Conservation (phyloP, 2,797 vertebrate genomes). For the Poeciliopsis paucimaculata region DNA sequence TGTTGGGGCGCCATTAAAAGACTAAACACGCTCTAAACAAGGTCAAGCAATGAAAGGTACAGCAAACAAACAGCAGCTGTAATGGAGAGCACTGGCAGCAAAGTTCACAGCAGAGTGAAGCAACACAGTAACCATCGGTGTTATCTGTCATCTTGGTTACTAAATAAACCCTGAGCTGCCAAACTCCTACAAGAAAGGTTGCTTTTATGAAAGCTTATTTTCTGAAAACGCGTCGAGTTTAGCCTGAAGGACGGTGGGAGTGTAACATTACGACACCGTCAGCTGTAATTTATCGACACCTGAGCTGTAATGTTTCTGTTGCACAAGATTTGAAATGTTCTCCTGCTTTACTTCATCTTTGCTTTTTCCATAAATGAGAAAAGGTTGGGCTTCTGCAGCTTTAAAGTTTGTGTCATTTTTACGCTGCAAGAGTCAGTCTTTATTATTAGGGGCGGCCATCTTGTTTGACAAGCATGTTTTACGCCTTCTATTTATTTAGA, state of each 20-base stretch:
- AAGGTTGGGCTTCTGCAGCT: neutral
- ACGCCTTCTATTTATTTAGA: too few relatives aligned
- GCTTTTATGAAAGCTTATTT: neutral
- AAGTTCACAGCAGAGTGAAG: slow-evolving; percentile 20
- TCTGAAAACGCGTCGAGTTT: neutral
- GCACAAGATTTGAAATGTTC: neutral
- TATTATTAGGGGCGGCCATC: neutral
- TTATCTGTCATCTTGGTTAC: slow-evolving; percentile 25
- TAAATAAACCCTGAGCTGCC: slow-evolving; percentile 3
- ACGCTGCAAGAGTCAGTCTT: neutral
- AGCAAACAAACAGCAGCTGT: slow-evolving; percentile 8
- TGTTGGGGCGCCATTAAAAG: slow-evolving; percentile 7
- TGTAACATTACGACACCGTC: neutral
- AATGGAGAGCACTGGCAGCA: neutral
- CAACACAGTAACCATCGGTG: slow-evolving; percentile 18
- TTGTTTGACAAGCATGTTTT: too few relatives aligned
- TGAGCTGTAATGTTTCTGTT: neutral
- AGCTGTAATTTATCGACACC: slow-evolving; percentile 9
- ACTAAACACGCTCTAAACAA: neutral
- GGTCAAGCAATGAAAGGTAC: slow-evolving; percentile 1
- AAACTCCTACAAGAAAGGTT: neutral
- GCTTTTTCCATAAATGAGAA: neutral
- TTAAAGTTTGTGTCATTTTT: neutral
- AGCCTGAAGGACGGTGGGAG: neutral
- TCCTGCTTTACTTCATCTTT: neutral